These are phyloP conservation scores for Campaea margaritaria DNA, from an alignment of 2,888 invertebrate species.

Conservation along the genomic window DNA sequence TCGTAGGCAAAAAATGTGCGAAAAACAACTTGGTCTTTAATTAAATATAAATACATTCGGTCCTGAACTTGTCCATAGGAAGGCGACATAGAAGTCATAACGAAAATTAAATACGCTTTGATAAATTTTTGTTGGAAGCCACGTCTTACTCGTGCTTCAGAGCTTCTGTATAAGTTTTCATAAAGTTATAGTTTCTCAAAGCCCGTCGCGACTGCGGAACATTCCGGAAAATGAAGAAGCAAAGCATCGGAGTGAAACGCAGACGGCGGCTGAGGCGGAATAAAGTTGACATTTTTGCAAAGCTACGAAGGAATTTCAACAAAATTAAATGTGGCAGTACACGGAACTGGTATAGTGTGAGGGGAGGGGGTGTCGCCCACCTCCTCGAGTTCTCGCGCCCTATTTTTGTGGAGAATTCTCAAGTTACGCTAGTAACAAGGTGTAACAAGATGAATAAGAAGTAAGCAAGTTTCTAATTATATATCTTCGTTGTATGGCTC, in stretches of 20 bases:
- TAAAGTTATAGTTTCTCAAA: constrained; percentile 84
- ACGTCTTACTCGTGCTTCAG: constrained; percentile 70
- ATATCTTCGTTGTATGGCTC: too few relatives aligned
- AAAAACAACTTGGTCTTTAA: background rate
- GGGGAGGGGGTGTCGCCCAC: constrained; percentile 42
- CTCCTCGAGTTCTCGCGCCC: constrained; percentile 44
- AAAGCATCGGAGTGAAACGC: constrained; percentile 79
- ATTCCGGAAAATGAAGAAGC: constrained; percentile 82
- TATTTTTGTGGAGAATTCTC: constrained; percentile 66
- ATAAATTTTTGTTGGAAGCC: constrained; percentile 81
- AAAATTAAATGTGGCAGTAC: constrained; percentile 85
- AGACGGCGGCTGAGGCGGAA: constrained; percentile 80
- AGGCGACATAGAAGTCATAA: constrained; percentile 73
- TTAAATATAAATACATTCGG: constrained; percentile 12
- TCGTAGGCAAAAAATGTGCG: too few relatives aligned
- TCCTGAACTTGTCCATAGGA: constrained; percentile 27
- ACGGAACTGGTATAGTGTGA: constrained; percentile 82
- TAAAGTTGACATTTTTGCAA: constrained; percentile 86
- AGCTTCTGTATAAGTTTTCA: constrained; percentile 79
- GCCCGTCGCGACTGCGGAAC: constrained; percentile 80
- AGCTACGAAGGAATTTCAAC: constrained; percentile 84
- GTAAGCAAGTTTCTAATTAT: background rate
- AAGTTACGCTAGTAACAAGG: constrained; percentile 37
- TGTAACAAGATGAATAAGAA: constrained; percentile 22
- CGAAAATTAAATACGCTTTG: constrained; percentile 84